Base-by-base conservation (phyloP, 2,113 vertebrate genomes). In the Meleagris gallopavo region DNA sequence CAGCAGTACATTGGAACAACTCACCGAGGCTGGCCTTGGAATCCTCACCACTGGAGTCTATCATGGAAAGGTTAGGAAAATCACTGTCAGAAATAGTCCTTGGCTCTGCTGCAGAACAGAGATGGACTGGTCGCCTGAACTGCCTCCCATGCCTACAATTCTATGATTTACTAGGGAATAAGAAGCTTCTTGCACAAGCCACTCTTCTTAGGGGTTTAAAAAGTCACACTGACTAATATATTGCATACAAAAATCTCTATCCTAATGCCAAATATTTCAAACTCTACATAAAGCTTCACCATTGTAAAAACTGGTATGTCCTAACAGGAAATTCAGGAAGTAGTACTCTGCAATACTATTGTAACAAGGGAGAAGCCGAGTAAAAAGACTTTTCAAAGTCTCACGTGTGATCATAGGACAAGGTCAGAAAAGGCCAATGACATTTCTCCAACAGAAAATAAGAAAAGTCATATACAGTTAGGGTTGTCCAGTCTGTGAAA, bases 81-180 rank as follows among this genome's bases (percentile, higher is more conserved):
- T 84, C 65, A 13, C 57, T 90, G 86, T 92, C 94, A 94, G 71
- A 96, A 96, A 94, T 88, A 96, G 80, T 88, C 80, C 43, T 77
- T 94, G 90, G 90, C 88, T 90, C 32, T 3, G 80, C 29, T 27
- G 3, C 77, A 92, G 65, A 89, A 89, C 66, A 87, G 71, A 95
- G 77, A 90, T 69, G 58, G 43, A 92, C 90, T 48, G 41, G 80
- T 93, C 14, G 52, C 65, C 83, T 91, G 72, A 92, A 80, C 61
- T 96, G 57, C 32, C 83, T 94, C 86, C 66, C 66, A 29, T 94
- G 87, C 85, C 83, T 95, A 91, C 66, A 29, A 16, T 91, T 88
- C 82, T n/a, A 57, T 94, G 94, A 96, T 96, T 96, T 97, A 94
- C 83, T 94, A 75, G 48, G 83, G 62, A 94, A 93, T 78, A 93